A percentile compares a stretch with the other conserved stretches of the same genome.
Evolutionary conservation across 2,113 vertebrate genomes (phyloP).

Genomic region (Isurus oxyrinchus): DNA sequence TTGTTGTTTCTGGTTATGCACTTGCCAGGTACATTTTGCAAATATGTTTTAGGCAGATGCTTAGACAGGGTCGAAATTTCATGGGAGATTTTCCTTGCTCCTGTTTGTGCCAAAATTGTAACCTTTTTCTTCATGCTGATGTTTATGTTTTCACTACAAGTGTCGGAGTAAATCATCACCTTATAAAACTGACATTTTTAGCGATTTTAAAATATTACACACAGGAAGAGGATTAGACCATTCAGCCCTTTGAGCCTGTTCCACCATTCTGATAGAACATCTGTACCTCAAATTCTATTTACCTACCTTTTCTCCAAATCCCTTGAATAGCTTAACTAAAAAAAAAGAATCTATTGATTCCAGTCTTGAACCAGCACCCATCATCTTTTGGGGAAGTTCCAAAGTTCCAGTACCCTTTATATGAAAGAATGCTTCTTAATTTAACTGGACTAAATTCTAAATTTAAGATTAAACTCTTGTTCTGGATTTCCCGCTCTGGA

Average conservation of each 20-base stretch:
- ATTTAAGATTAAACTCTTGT: background rate
- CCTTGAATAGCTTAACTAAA: background rate
- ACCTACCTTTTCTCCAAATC: background rate
- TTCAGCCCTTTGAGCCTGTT: background rate
- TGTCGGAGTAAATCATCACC: background rate
- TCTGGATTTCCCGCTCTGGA: background rate
- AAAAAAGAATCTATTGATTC: background rate
- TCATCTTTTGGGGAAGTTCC: background rate
- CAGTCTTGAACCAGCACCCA: background rate
- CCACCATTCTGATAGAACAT: background rate
- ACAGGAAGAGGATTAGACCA: background rate
- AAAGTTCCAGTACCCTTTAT: background rate
- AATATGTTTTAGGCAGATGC: background rate
- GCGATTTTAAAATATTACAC: background rate
- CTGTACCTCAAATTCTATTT: background rate
- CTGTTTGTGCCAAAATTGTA: background rate
- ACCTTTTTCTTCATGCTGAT: background rate
- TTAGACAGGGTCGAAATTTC: background rate
- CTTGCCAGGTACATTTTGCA: background rate
- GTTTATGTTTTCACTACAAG: background rate
- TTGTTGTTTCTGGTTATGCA: background rate
- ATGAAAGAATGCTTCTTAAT: background rate
- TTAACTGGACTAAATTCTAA: background rate
- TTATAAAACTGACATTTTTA: background rate
- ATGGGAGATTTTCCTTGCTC: background rate